Evolutionary conservation across 2,888 invertebrate genomes (phyloP), one percentile per base, ranked within the genome.

Genomic region (Brenthis ino): DNA sequence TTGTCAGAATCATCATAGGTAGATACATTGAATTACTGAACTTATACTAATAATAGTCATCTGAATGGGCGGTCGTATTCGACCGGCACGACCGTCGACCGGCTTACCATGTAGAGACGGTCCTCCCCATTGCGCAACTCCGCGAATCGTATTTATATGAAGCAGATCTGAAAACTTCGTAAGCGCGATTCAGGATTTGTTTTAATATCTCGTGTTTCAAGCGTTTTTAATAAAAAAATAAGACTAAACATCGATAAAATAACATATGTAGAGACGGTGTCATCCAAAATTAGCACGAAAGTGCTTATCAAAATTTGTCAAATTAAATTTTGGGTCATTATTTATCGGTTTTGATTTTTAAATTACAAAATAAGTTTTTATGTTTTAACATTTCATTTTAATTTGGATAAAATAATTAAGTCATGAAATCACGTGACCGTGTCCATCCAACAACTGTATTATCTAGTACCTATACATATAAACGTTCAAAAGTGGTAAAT

Each of bases 31-130:
- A 20, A 47, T 51, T 61, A 51, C 57, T 54, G 51, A 16, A 54
- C 63, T 50, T 60, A n/a, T 50, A 50, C 20, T 60, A 50, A 16
- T 63, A 37, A 61, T 65, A 72, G 68, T 74, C 69, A 71, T 71
- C 64, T 72, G 70, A 69, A 64, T 56, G 72, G 60, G 54, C 53
- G 67, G 72, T 37, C 67, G 16, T 54, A 57, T 33, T 66, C 28
- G 56, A 69, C 72, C 69, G 73, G 71, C 57, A 54, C 50, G 58
- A 50, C 68, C 68, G 57, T 57, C 54, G n/a, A 65, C 71, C 73
- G 68, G 73, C 55, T 74, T 64, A 63, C 72, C 33, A 68, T 43
- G 73, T 69, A 72, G 72, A 72, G 70, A 72, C 70, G 64, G 69
- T 57, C 64, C 69, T 54, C 69, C 58, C 53, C n/a, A 20, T 33